Percentiles rank a stretch among this genome's conserved stretches.
phyloP scores from a whole-genome alignment of 2,888 invertebrate species.

The Sinelater perroti region DNA sequence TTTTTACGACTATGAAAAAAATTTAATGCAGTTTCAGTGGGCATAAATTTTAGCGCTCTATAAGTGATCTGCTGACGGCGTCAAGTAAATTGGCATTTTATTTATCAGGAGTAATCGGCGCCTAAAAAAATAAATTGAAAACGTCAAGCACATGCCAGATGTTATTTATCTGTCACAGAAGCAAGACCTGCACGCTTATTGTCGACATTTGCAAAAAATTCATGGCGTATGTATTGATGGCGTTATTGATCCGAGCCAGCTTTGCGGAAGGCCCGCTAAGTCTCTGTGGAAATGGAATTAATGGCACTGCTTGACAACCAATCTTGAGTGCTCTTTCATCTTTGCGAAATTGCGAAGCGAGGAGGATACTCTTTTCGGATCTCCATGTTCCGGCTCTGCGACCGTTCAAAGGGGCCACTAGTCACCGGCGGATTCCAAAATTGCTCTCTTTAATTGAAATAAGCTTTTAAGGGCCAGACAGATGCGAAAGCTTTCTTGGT shows the following conservation, averaged over 20 bases:
- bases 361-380: slow-evolving; percentile 11
- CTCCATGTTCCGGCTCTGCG: slow-evolving; percentile 2
- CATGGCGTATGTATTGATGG: background rate
- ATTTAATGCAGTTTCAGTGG: no score
- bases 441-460: background rate
- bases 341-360: slow-evolving; percentile 16
- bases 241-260: slow-evolving; percentile 8
- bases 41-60: no score
- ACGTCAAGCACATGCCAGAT: background rate
- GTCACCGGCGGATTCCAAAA: no score
- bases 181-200: background rate
- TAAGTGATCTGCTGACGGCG: no score
- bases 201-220: no score
- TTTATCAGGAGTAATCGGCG: background rate
- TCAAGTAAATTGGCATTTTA: background rate
- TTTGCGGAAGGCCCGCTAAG: slow-evolving; percentile 7
- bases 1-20: no score
- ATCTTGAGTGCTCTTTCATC: slow-evolving; percentile 23
- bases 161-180: background rate
- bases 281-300: slow-evolving; percentile 23
- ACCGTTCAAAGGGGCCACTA: background rate
- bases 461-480: background rate
- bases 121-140: background rate
- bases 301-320: slow-evolving; percentile 25
- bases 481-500: no score